Base-by-base conservation (phyloP, 2,113 vertebrate species). In the Ascaphus truei region DNA sequence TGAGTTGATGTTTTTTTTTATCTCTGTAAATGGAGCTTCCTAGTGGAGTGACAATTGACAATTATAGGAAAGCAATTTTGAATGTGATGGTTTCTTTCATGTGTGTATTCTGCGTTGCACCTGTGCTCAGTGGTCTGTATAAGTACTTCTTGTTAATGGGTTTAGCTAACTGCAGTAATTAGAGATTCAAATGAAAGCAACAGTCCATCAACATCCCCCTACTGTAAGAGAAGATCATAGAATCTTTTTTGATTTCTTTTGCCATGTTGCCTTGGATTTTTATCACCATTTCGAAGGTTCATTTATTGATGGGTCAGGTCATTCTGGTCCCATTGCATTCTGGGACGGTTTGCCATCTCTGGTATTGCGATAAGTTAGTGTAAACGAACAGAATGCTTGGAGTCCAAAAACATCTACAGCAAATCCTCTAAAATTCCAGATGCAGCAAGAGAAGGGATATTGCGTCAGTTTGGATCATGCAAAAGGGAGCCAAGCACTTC, bases 101-200 rank as follows among this genome's bases (percentile, higher is more conserved):
- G 53, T 34, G 43, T 15, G 29, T 29, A 50, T 48, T 62, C 27
- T 62, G 22, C 11, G n/a, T 16, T 50, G 60, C 60, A 62, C 60
- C 60, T 62, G 60, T 62, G 60, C 60, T 62, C 60, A 48, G 60
- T 62, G 60, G 60, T 62, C 43, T 48, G 30, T 25, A 43, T 47
- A 62, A 62, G 60, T 50, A 48, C 27, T 43, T 62, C 12, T 5
- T 48, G 43, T 62, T 50, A 50, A 62, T 62, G 60, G 60, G 18
- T 45, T 62, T 34, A 34, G 60, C 60, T 62, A 50, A 50, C 41
- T 62, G 15, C 43, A 48, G 45, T 62, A 62, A 62, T 62, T 50
- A 62, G 30, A 34, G 4, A 23, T 62, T 33, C 43, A 31, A 22
- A 62, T 62, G 48, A 62, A 62, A 62, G 60, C 45, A 34, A n/a